phyloP scores from a whole-genome alignment of 1,140 invertebrate genomes.

The Pinna nobilis region DNA sequence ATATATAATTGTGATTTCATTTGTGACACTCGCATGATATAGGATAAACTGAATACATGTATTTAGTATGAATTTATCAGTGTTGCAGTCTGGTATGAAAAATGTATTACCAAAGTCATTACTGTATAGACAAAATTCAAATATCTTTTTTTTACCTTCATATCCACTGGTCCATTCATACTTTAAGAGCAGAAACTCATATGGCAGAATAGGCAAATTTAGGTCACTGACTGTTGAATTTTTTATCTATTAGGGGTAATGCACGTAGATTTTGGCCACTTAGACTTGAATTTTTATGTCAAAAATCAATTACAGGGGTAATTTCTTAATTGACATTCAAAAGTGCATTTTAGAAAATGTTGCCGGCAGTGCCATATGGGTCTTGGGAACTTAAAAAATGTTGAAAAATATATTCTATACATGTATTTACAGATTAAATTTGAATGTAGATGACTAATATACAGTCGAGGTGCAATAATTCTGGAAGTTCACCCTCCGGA shows the following conservation, averaged over 20 bases:
- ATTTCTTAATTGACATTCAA: background rate
- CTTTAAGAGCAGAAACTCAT: constrained; percentile 12
- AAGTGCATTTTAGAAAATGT: background rate
- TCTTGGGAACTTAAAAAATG: constrained; percentile 15
- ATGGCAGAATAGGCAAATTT: constrained; percentile 6
- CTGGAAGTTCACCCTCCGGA: too few species aligned
- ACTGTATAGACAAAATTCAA: background rate
- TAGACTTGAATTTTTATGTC: background rate
- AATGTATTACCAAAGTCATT: background rate
- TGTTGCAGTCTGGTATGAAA: background rate
- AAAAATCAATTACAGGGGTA: background rate
- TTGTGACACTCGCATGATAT: background rate
- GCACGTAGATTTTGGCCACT: too few species aligned
- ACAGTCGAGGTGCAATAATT: too few species aligned
- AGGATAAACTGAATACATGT: background rate
- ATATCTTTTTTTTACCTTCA: background rate
- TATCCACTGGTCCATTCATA: background rate
- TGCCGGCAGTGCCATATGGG: constrained; percentile 3
- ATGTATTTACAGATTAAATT: too few species aligned
- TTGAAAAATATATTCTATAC: too few species aligned
- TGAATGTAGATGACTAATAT: too few species aligned
- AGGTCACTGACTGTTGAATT: too few species aligned
- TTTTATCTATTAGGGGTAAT: too few species aligned
- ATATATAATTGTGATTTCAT: background rate
- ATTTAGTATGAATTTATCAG: background rate